Conservation (phyloP, 2,888 invertebrate species). For the Tineola bisselliella region DNA sequence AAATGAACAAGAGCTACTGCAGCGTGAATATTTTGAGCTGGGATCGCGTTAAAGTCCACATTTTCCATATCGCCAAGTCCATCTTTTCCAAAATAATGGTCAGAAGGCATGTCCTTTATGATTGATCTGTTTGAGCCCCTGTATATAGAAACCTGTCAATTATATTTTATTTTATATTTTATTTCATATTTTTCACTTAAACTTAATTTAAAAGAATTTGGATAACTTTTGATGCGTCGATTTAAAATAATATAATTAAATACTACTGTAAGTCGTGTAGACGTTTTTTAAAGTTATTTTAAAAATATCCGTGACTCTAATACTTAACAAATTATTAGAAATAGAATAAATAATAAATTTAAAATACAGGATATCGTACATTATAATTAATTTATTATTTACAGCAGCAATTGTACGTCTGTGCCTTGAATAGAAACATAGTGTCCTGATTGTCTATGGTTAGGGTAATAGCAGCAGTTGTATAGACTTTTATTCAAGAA, state of each 20-base stretch:
- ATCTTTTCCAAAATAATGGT: constrained; percentile 65
- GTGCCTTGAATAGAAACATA: too few species aligned
- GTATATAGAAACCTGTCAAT: constrained; percentile 67
- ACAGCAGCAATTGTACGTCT: too few species aligned
- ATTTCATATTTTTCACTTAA: too few species aligned
- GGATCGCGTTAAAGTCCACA: constrained; percentile 58
- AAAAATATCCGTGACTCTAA: background rate
- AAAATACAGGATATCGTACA: background rate
- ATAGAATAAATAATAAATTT: background rate
- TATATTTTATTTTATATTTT: background rate
- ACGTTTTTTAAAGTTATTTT: too few species aligned
- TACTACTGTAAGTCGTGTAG: too few species aligned
- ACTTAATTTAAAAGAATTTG: too few species aligned
- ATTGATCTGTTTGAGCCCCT: constrained; percentile 60
- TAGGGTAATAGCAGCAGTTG: too few species aligned
- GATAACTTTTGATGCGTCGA: too few species aligned
- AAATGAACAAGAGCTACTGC: constrained; percentile 60
- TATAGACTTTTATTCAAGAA: too few species aligned
- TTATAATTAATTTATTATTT: too few species aligned
- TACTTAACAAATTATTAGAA: background rate
- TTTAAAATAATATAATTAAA: too few species aligned
- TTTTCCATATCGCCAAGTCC: constrained; percentile 42
- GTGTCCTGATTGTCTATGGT: too few species aligned
- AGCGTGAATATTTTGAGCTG: constrained; percentile 57
- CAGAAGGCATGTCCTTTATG: constrained; percentile 27